Evolutionary conservation across 2,113 vertebrate genomes (phyloP).

Genomic region (Tachuris rubrigastra): DNA sequence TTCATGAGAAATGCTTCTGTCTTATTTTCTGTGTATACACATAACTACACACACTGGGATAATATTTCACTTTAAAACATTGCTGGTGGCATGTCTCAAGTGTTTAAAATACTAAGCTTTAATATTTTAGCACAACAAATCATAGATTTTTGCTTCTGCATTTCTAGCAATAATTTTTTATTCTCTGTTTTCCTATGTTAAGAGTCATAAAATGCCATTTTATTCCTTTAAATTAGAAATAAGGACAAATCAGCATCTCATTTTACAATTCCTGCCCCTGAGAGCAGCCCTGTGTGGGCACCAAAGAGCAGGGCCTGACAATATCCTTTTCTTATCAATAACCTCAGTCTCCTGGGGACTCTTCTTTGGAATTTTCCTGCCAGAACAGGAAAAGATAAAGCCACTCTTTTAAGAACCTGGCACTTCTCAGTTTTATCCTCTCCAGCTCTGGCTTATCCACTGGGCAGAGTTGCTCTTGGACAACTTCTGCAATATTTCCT

Average conservation of each 20-base stretch:
- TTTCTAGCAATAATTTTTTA: neutral
- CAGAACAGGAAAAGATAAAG: neutral
- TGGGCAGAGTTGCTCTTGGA: neutral
- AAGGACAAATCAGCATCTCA: neutral
- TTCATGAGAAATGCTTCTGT: neutral
- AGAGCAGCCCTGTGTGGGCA: neutral
- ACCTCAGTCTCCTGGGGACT: neutral
- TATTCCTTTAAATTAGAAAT: constrained; percentile 12
- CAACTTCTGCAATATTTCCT: neutral
- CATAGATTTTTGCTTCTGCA: neutral
- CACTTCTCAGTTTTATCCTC: neutral
- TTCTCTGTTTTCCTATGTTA: neutral
- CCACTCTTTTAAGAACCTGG: neutral
- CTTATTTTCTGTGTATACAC: neutral
- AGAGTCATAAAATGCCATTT: neutral
- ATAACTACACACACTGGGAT: rapidly evolving
- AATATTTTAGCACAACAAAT: neutral
- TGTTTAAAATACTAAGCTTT: neutral
- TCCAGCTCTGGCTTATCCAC: neutral
- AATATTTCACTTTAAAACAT: neutral
- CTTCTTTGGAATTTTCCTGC: neutral
- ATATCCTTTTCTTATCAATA: neutral
- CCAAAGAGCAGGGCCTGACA: neutral
- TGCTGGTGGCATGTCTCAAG: neutral
- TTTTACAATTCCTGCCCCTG: neutral